Conservation (phyloP, 2,888 invertebrate genomes). For the Stegophylla sp. region DNA sequence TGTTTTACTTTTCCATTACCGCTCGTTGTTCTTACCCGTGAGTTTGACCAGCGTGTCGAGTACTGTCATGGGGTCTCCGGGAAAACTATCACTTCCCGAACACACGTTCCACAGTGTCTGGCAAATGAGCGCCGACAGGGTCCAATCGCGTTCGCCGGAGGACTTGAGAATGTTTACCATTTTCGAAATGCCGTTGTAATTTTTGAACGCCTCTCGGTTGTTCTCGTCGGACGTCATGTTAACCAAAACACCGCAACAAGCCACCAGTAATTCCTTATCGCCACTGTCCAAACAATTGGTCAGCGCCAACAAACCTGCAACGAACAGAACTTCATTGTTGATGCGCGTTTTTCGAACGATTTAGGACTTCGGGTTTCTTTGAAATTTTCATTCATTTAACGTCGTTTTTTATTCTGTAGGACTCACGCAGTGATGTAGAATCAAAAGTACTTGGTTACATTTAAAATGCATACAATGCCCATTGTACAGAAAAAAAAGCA, state of each 20-base stretch:
- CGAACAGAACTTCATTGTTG: too few species aligned
- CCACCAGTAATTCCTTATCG: constrained; percentile 72
- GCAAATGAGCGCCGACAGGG: constrained; percentile 76
- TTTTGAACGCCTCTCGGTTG: constrained; percentile 68
- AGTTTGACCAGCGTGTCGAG: constrained; percentile 46
- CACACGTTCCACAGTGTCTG: constrained; percentile 76
- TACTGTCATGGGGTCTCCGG: constrained; percentile 29
- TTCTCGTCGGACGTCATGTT: constrained; percentile 75
- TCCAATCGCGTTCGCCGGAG: constrained; percentile 73
- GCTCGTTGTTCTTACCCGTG: constrained; percentile 9
- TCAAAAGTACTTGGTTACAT: too few species aligned
- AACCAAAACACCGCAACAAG: constrained; percentile 82
- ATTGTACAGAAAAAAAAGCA: too few species aligned
- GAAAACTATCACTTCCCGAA: constrained; percentile 50
- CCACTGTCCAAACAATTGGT: constrained; percentile 71
- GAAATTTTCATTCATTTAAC: too few species aligned
- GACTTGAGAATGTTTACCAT: constrained; percentile 69
- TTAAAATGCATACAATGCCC: too few species aligned
- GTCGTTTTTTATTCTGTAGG: too few species aligned
- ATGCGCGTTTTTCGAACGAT: too few species aligned
- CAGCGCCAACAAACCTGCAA: constrained; percentile 27
- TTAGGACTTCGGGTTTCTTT: too few species aligned
- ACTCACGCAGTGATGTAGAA: too few species aligned
- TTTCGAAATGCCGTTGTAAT: constrained; percentile 68
- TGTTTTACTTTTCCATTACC: not conserved